These are phyloP conservation scores for Homalodisca vitripennis DNA, from an alignment of 1,140 invertebrate genomes.

Conservation along the genomic window DNA sequence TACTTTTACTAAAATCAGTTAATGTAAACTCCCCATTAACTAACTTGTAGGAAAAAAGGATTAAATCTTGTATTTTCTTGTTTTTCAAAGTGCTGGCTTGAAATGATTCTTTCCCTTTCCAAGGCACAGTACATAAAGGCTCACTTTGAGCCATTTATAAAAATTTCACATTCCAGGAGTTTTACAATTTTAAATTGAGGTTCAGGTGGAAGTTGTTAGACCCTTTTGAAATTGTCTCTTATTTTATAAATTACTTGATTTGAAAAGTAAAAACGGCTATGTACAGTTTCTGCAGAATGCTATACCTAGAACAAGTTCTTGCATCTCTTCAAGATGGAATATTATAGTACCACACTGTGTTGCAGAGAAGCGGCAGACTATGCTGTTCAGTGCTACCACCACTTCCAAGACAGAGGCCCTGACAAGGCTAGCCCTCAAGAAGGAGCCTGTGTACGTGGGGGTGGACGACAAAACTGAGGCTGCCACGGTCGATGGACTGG, in stretches of 20 bases:
- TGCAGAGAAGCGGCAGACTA: constrained; percentile 91
- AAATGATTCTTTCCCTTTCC: too few relatives aligned
- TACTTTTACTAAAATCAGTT: too few relatives aligned
- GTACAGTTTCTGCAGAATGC: background rate
- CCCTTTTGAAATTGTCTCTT: background rate
- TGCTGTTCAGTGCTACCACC: constrained; percentile 98
- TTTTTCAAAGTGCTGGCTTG: too few relatives aligned
- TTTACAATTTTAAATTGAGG: too few relatives aligned
- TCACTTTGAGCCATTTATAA: too few relatives aligned
- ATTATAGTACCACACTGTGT: background rate
- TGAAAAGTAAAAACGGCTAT: background rate
- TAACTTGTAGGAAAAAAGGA: too few relatives aligned
- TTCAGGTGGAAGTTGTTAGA: background rate
- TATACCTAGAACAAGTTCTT: background rate
- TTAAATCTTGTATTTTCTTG: too few relatives aligned
- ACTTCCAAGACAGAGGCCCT: constrained; percentile 92
- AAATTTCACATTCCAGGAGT: too few relatives aligned
- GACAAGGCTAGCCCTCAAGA: constrained; percentile 87
- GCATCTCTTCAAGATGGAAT: background rate
- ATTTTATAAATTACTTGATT: background rate
- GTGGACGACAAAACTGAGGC: constrained; percentile 86
- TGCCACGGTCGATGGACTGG: constrained; percentile 92
- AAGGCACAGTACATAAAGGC: too few relatives aligned
- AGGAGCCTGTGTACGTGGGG: constrained; percentile 93
- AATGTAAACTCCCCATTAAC: too few relatives aligned